phyloP scores from a whole-genome alignment of 2,888 invertebrate genomes.

The Microctonus brassicae region DNA sequence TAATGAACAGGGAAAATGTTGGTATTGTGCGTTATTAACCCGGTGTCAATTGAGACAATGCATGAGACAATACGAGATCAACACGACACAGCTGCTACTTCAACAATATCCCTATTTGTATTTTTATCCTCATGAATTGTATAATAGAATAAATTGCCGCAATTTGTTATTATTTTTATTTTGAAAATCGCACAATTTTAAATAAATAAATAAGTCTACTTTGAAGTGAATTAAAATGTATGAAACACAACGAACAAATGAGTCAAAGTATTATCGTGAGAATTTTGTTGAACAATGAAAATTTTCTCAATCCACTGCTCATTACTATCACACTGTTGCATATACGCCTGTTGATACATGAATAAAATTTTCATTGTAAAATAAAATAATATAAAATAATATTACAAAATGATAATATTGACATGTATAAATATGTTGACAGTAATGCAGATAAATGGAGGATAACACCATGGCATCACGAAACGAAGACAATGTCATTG shows the following conservation, averaged over 20 bases:
- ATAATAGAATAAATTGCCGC: not conserved
- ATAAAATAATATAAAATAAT: too few species aligned
- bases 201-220: not conserved
- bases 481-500: not conserved
- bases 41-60: constrained; percentile 16
- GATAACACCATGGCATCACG: not conserved
- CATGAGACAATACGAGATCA: not conserved
- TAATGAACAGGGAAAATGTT: too few species aligned
- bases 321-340: not conserved
- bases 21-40: not conserved
- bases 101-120: too few species aligned
- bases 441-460: not conserved
- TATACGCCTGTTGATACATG: not conserved
- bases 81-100: constrained; percentile 20
- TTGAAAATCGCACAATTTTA: not conserved
- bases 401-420: too few species aligned
- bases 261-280: not conserved
- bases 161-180: not conserved
- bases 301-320: not conserved
- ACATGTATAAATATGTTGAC: not conserved
- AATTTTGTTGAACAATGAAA: not conserved
- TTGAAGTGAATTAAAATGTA: not conserved
- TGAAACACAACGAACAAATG: not conserved
- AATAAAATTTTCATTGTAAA: not conserved
- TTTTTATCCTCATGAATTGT: not conserved